Conservation (phyloP, 2,113 vertebrate genomes). For the Sisor rabdophorus region DNA sequence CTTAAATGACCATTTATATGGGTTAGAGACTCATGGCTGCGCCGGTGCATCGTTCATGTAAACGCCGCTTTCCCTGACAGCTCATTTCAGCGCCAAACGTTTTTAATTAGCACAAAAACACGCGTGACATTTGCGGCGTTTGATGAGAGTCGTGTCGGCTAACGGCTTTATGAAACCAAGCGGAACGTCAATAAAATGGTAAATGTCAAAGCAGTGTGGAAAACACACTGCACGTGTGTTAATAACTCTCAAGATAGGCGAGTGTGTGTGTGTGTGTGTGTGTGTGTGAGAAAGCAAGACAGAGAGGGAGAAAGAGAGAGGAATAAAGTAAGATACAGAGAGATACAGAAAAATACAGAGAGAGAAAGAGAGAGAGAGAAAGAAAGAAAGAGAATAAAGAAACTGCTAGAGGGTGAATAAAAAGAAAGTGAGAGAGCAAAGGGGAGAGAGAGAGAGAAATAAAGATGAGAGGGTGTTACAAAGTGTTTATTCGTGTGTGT, state of each 20-base stretch:
- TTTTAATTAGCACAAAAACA: constrained; percentile 93
- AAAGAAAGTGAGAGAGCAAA: background rate
- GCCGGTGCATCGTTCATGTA: constrained; percentile 92
- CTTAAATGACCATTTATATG: constrained; percentile 99
- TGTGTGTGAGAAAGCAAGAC: background rate
- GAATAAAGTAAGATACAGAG: too few relatives aligned
- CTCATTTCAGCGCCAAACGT: constrained; percentile 87
- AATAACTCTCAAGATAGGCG: background rate
- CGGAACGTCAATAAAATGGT: constrained; percentile 44
- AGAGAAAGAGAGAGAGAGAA: too few relatives aligned
- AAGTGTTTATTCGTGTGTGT: background rate
- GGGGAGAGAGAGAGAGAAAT: background rate
- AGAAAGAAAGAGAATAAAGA: too few relatives aligned
- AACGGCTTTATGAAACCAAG: constrained; percentile 58
- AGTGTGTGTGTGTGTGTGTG: background rate
- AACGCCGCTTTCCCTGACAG: constrained; percentile 97
- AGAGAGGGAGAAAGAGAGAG: too few relatives aligned
- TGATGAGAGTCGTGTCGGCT: constrained; percentile 58
- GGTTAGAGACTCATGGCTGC: constrained; percentile 97
- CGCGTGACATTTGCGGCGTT: constrained; percentile 64
- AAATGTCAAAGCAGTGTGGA: constrained; percentile 14
- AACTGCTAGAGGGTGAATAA: too few relatives aligned
- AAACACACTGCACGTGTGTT: constrained; percentile 27
- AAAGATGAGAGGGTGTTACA: background rate
- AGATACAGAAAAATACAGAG: too few relatives aligned